phyloP scores from a whole-genome alignment of 2,888 invertebrate genomes.

The Cataglyphis albicans region DNA sequence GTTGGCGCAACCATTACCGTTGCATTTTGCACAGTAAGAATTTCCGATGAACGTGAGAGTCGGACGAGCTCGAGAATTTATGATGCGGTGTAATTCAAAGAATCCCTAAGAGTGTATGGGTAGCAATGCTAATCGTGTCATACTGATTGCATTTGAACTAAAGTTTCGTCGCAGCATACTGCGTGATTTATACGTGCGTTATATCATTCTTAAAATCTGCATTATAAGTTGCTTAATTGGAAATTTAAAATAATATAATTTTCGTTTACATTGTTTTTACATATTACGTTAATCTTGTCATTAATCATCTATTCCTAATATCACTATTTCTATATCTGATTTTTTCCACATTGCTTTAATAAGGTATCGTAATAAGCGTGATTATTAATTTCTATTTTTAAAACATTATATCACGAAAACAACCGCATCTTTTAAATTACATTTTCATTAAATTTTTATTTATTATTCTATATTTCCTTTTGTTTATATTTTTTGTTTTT shows the following conservation, averaged over 20 bases:
- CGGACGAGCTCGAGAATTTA: slow-evolving; percentile 60
- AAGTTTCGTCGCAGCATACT: slow-evolving; percentile 15
- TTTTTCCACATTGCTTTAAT: neutral
- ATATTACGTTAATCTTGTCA: neutral
- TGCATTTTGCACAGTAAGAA: slow-evolving; percentile 40
- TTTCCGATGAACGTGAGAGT: slow-evolving; percentile 30
- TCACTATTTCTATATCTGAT: neutral
- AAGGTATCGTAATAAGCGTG: neutral
- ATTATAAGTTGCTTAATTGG: slow-evolving; percentile 12
- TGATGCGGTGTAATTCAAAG: slow-evolving; percentile 61
- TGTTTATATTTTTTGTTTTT: neutral
- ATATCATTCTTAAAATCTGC: neutral
- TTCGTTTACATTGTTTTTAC: neutral
- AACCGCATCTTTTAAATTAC: neutral
- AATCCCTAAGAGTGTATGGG: slow-evolving; percentile 11
- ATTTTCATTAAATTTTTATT: neutral
- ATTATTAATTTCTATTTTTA: slow-evolving; percentile 4
- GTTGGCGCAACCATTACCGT: slow-evolving; percentile 13
- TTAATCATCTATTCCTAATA: slow-evolving; percentile 4
- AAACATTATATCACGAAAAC: neutral
- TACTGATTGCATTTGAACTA: slow-evolving; percentile 32
- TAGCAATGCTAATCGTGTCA: slow-evolving; percentile 2
- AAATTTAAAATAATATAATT: neutral
- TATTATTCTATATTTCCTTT: slow-evolving; percentile 1
- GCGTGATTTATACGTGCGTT: neutral